Evolutionary conservation across 2,113 vertebrate species (phyloP).

Genomic region (Trinectes maculatus): DNA sequence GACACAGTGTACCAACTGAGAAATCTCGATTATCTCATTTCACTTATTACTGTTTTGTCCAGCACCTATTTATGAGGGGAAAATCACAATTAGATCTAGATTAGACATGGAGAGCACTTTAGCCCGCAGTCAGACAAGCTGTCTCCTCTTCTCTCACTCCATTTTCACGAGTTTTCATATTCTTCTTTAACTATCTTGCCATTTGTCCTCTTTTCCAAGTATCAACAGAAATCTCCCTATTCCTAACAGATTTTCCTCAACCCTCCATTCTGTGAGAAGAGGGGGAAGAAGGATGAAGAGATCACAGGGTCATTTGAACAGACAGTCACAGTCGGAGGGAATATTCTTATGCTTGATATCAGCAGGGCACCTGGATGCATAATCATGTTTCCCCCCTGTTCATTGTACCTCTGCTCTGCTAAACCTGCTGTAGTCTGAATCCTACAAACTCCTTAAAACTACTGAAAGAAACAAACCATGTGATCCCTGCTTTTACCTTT

Average conservation of each 20-base stretch:
- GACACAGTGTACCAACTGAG: neutral
- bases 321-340: slow-evolving; percentile 48
- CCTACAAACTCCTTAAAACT: slow-evolving; percentile 24
- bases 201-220: neutral
- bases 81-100: neutral
- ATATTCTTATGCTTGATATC: slow-evolving; percentile 42
- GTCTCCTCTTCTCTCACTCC: neutral
- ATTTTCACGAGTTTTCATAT: slow-evolving; percentile 2
- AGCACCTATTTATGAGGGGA: neutral
- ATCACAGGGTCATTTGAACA: slow-evolving; percentile 54
- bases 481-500: neutral
- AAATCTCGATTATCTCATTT: neutral
- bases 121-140: neutral
- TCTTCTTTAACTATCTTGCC: neutral
- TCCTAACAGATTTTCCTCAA: slow-evolving; percentile 23
- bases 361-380: slow-evolving; percentile 37
- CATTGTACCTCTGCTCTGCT: slow-evolving; percentile 7
- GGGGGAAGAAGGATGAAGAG: slow-evolving; percentile 17
- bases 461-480: neutral
- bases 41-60: neutral
- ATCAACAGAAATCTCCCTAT: slow-evolving; percentile 12
- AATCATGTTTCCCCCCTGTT: slow-evolving; percentile 14
- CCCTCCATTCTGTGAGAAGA: neutral
- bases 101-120: neutral
- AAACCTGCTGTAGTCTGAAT: slow-evolving; percentile 42